Percentiles rank a stretch among this genome's conserved stretches.
Evolutionary conservation across 2,888 invertebrate genomes (phyloP).

Genomic region (Ethmia dodecea): DNA sequence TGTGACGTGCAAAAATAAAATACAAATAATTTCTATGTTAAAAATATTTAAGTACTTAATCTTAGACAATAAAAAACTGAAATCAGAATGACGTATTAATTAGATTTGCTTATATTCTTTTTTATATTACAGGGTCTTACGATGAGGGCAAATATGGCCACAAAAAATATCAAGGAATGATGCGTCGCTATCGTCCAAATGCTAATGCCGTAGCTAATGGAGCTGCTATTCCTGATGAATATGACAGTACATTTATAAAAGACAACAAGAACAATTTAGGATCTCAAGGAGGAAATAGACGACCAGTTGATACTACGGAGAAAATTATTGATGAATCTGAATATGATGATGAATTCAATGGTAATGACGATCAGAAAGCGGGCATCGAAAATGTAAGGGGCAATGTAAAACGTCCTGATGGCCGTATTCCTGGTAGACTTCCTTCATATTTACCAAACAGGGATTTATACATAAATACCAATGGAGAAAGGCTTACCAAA

Average conservation of each 20-base stretch:
- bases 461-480: no score
- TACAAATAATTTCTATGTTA: no score
- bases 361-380: no score
- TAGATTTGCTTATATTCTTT: no score
- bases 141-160: conserved; percentile 56
- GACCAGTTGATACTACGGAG: conserved; percentile 1
- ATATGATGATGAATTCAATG: neutral
- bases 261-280: conserved; percentile 4
- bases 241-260: neutral
- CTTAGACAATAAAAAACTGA: neutral
- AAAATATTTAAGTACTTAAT: neutral
- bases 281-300: conserved; percentile 3
- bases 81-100: no score
- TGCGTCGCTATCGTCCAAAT: conserved; percentile 14
- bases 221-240: conserved; percentile 12
- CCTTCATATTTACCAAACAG: no score
- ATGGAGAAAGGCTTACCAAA: no score
- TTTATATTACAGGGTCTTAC: conserved; percentile 45
- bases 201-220: conserved; percentile 6
- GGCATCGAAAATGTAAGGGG: no score
- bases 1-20: no score
- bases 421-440: no score
- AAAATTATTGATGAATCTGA: neutral
- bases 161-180: conserved; percentile 34
- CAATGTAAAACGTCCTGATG: no score